These are phyloP conservation scores for Dermolepida albohirtum DNA, from an alignment of 2,888 invertebrate species.

Conservation along the genomic window DNA sequence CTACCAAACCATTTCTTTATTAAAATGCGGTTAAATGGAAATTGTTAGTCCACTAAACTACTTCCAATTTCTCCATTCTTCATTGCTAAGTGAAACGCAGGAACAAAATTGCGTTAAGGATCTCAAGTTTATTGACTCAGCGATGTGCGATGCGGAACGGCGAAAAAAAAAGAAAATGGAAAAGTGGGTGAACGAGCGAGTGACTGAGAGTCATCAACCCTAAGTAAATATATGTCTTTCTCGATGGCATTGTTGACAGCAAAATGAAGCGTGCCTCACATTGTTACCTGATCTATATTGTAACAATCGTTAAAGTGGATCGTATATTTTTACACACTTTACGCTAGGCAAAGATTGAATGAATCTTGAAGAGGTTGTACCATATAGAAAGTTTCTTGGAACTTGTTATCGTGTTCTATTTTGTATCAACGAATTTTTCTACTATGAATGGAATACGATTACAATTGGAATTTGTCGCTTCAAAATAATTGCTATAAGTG, in stretches of 20 bases:
- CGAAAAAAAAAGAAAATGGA: slow-evolving; percentile 20
- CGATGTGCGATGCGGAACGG: slow-evolving; percentile 2
- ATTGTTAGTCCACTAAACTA: slow-evolving; percentile 2
- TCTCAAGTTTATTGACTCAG: slow-evolving; percentile 25
- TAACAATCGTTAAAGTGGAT: slow-evolving; percentile 18
- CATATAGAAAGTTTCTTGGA: neutral
- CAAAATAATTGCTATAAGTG: too few relatives aligned
- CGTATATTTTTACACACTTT: neutral
- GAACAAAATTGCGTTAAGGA: slow-evolving; percentile 24
- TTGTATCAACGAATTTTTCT: too few relatives aligned
- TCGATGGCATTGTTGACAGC: slow-evolving; percentile 30
- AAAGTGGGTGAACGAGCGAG: slow-evolving; percentile 32
- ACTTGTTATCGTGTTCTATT: too few relatives aligned
- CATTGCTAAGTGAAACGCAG: neutral
- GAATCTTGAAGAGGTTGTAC: slow-evolving; percentile 5
- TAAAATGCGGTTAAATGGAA: slow-evolving; percentile 6
- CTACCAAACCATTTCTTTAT: neutral
- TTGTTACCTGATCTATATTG: slow-evolving; percentile 30
- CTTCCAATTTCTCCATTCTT: neutral
- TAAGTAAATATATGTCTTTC: slow-evolving; percentile 37
- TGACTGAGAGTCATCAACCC: slow-evolving; percentile 31
- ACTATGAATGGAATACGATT: too few relatives aligned
- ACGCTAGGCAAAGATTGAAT: slow-evolving; percentile 5
- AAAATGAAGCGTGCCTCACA: slow-evolving; percentile 5
- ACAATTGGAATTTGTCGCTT: too few relatives aligned